A percentile compares a stretch with the other conserved stretches of the same genome.
Conservation (phyloP, 2,797 vertebrate species). For the Acrocephalus scirpaceus region DNA sequence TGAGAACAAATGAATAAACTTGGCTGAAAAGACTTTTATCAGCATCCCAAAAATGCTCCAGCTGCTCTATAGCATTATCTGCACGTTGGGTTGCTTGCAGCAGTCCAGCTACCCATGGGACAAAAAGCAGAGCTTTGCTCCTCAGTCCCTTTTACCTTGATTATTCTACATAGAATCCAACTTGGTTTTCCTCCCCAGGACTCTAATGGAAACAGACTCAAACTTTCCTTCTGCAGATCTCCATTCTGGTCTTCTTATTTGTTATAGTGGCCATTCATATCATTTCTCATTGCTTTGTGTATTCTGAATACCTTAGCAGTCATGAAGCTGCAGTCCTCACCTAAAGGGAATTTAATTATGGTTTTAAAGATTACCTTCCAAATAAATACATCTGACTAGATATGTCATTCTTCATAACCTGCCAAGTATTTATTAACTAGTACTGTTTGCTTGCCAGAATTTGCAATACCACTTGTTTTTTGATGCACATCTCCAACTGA, state of each 20-base stretch:
- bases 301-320: not conserved
- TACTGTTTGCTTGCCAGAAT: not conserved
- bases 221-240: not conserved
- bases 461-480: not conserved
- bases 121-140: not conserved
- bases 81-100: not conserved
- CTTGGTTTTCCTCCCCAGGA: not conserved
- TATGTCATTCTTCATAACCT: not conserved
- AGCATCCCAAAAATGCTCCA: not conserved
- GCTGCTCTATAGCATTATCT: not conserved
- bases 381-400: not conserved
- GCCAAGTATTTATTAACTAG: not conserved
- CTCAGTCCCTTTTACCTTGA: not conserved
- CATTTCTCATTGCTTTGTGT: not conserved
- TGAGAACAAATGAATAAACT: not conserved
- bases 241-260: fast-evolving
- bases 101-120: not conserved
- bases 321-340: not conserved
- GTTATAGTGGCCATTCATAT: not conserved
- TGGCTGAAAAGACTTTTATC: not conserved
- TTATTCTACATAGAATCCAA: not conserved
- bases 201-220: not conserved
- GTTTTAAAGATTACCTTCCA: not conserved
- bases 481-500: not conserved
- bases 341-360: not conserved